Conservation (phyloP, 1,140 invertebrate genomes). For the Listronotus bonariensis region DNA sequence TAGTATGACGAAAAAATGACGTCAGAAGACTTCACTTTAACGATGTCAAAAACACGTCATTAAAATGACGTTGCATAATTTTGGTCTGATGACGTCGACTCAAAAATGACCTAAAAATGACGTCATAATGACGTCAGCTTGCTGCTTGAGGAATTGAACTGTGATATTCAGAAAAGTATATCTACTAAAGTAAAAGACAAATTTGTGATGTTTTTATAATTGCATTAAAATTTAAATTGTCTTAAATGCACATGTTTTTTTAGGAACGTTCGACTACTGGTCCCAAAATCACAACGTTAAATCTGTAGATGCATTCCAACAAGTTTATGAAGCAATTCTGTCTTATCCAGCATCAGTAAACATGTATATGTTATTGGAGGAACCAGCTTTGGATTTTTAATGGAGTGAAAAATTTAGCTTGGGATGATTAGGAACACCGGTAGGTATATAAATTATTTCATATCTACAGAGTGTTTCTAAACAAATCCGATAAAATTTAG, state of each 20-base stretch:
- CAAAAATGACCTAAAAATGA: no score
- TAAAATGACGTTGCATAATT: no score
- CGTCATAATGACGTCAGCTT: no score
- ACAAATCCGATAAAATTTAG: no score
- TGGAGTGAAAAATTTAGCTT: constrained; percentile 59
- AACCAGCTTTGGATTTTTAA: constrained; percentile 72
- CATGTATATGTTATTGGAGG: constrained; percentile 74
- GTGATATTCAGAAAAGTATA: not conserved
- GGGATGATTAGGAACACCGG: constrained; percentile 19
- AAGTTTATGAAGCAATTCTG: constrained; percentile 44
- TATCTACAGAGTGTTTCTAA: no score
- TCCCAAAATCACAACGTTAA: constrained; percentile 40
- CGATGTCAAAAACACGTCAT: no score
- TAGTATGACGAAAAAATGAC: no score
- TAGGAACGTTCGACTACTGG: constrained; percentile 64
- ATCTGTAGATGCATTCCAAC: constrained; percentile 28
- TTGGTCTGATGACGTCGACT: no score
- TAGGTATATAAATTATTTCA: not conserved
- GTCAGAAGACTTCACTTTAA: no score
- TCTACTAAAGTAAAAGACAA: not conserved
- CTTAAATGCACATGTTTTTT: not conserved
- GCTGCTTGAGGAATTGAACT: not conserved
- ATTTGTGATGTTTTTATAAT: not conserved
- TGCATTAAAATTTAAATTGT: no score
- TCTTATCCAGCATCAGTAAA: constrained; percentile 63